Evolutionary conservation across 1,140 invertebrate genomes (phyloP).

Genomic region (Pseudobourletiella spinata): DNA sequence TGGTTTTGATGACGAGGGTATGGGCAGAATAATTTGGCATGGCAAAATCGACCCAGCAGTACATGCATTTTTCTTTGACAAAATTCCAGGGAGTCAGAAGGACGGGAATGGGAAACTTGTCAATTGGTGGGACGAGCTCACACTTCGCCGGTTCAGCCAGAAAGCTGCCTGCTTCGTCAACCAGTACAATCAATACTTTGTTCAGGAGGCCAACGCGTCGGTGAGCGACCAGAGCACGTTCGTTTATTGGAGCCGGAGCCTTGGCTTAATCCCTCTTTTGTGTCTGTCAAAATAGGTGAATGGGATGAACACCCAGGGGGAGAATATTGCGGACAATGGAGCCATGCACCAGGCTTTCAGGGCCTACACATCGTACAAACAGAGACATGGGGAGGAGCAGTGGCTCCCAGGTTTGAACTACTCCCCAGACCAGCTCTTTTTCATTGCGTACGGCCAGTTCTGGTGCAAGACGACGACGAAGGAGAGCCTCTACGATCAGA

Average conservation of each 20-base stretch:
- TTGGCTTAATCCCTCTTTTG: not conserved
- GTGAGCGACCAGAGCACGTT: not conserved
- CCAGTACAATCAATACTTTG: conserved; percentile 15
- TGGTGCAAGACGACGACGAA: conserved; percentile 20
- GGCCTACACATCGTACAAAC: conserved; percentile 13
- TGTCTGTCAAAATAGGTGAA: conserved; percentile 11
- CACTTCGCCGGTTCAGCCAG: conserved; percentile 2
- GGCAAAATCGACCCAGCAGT: not conserved
- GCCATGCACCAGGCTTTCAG: conserved; percentile 13
- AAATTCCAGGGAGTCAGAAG: conserved; percentile 7
- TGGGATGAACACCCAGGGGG: conserved; percentile 19
- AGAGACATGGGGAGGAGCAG: not conserved
- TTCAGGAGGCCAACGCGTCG: not conserved
- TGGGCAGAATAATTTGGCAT: not conserved
- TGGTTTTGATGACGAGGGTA: conserved; percentile 25
- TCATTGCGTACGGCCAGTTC: conserved; percentile 76
- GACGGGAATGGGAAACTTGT: conserved; percentile 18
- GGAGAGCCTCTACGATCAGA: conserved; percentile 13
- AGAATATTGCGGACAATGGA: conserved; percentile 63
- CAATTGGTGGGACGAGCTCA: conserved; percentile 23
- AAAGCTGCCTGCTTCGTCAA: conserved; percentile 19
- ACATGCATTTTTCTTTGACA: not conserved
- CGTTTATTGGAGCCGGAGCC: not conserved
- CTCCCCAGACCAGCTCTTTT: conserved; percentile 75
- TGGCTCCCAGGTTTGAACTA: conserved; percentile 61